These are phyloP conservation scores for Hippocampus abdominalis DNA, from an alignment of 2,113 vertebrate species.

Conservation along the genomic window DNA sequence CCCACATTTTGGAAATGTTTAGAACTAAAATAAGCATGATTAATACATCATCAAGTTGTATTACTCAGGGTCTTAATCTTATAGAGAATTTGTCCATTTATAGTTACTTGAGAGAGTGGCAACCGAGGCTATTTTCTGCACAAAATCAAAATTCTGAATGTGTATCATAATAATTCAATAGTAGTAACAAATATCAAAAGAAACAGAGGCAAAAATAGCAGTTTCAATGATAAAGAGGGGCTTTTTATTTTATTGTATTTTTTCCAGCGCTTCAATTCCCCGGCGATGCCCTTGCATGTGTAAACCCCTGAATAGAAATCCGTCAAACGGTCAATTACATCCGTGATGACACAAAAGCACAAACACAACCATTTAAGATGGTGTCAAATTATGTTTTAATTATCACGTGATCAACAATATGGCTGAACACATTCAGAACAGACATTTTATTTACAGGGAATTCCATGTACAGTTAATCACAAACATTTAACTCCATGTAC, in stretches of 20 bases:
- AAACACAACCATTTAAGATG: background rate
- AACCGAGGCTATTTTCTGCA: background rate
- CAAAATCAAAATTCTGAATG: background rate
- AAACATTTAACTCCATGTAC: conserved; percentile 42
- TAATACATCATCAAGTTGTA: background rate
- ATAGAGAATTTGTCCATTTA: background rate
- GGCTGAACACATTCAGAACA: conserved; percentile 35
- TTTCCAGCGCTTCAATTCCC: too few species aligned
- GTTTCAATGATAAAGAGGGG: too few species aligned
- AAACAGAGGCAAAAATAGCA: too few species aligned
- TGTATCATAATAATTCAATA: too few species aligned
- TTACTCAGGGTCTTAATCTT: background rate
- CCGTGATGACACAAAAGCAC: background rate
- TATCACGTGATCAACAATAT: conserved; percentile 27
- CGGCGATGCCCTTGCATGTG: background rate
- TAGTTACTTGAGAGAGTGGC: background rate
- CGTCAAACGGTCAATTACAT: background rate
- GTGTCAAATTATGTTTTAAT: conserved; percentile 42
- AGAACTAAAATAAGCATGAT: too few species aligned
- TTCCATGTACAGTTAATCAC: conserved; percentile 34
- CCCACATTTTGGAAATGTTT: too few species aligned
- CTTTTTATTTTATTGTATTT: too few species aligned
- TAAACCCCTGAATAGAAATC: background rate
- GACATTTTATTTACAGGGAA: conserved; percentile 50
- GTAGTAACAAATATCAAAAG: too few species aligned